These are phyloP conservation scores for Conistra vaccinii DNA, from an alignment of 2,888 invertebrate genomes.

Conservation along the genomic window DNA sequence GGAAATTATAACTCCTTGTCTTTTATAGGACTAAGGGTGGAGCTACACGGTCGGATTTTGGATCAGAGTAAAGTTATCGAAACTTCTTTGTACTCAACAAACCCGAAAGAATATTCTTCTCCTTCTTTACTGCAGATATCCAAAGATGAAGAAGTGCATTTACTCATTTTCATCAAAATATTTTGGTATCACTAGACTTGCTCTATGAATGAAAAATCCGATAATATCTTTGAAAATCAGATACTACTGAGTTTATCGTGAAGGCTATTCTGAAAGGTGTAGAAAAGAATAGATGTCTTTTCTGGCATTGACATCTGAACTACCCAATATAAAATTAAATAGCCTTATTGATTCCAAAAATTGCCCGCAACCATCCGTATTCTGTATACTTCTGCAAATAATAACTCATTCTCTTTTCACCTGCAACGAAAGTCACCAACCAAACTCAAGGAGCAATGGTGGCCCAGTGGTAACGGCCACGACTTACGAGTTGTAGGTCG, in stretches of 20 bases:
- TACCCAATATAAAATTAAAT: background rate
- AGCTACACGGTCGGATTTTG: background rate
- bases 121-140: background rate
- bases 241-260: background rate
- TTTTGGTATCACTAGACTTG: background rate
- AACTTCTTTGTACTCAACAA: background rate
- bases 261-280: background rate
- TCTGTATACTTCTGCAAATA: background rate
- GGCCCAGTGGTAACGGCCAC: too few relatives aligned
- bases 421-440: background rate
- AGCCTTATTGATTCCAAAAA: too few relatives aligned
- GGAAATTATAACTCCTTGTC: conserved; percentile 14
- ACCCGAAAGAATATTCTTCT: too few relatives aligned
- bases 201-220: background rate
- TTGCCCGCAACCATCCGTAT: background rate
- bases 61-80: background rate
- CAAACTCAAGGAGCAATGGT: too few relatives aligned
- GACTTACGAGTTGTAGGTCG: too few relatives aligned
- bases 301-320: background rate
- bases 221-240: too few relatives aligned
- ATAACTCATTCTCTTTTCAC: rapidly evolving
- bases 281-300: background rate
- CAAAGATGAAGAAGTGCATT: background rate
- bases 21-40: background rate
- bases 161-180: background rate